A percentile compares a stretch with the other conserved stretches of the same genome.
phyloP scores from a whole-genome alignment of 2,113 vertebrate genomes.

The Spheniscus mendiculus region DNA sequence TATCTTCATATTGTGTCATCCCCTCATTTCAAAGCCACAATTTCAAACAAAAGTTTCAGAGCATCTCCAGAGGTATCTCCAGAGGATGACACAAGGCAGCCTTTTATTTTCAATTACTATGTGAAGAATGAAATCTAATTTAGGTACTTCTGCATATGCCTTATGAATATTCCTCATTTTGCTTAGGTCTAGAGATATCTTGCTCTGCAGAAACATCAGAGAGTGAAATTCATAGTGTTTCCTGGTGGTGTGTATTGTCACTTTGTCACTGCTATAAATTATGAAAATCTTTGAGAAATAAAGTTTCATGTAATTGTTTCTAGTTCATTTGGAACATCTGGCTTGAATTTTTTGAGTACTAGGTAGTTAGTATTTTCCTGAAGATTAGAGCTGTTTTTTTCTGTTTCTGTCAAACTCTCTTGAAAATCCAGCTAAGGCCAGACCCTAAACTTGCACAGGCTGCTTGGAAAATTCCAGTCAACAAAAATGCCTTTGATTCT shows the following conservation, averaged over 20 bases:
- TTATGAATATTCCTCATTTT: not conserved
- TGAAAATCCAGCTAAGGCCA: not conserved
- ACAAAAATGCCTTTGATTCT: not conserved
- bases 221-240: not conserved
- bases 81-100: not conserved
- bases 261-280: not conserved
- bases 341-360: not conserved
- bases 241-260: not conserved
- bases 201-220: not conserved
- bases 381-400: not conserved
- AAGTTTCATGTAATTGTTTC: not conserved
- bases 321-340: not conserved
- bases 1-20: not conserved
- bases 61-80: not conserved
- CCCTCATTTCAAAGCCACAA: not conserved
- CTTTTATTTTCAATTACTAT: not conserved
- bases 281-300: not conserved
- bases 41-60: not conserved
- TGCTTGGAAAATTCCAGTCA: not conserved
- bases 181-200: not conserved
- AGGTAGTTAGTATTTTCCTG: not conserved
- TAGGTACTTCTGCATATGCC: not conserved
- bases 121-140: not conserved
- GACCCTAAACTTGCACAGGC: not conserved
- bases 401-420: not conserved